phyloP scores from a whole-genome alignment of 2,888 invertebrate species.

The Belgica antarctica region DNA sequence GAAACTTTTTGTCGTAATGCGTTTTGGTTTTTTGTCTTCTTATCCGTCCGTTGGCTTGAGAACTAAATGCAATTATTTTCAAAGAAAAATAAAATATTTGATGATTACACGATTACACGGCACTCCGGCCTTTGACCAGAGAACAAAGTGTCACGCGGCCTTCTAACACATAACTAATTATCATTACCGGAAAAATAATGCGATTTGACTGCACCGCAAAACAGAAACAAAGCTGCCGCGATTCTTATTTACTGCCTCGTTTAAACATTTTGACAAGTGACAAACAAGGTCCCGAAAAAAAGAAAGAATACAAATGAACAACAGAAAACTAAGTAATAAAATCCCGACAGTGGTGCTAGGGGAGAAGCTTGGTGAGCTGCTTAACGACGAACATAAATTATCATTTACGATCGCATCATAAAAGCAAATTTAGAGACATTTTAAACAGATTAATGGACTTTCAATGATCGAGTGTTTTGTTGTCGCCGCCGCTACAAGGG shows the following conservation, averaged over 20 bases:
- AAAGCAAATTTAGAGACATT: slow-evolving; percentile 10
- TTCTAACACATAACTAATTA: neutral
- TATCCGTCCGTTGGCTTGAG: neutral
- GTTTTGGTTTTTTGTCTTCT: neutral
- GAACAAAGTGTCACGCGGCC: neutral
- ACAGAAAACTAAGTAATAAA: neutral
- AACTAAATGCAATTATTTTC: neutral
- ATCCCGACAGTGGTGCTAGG: neutral
- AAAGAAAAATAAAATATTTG: neutral
- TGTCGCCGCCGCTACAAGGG: slow-evolving; percentile 23
- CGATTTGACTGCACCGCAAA: neutral
- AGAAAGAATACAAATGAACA: too few relatives aligned
- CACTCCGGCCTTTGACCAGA: neutral
- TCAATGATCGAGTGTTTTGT: slow-evolving; percentile 5
- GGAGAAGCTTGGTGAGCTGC: neutral
- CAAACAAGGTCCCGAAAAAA: neutral
- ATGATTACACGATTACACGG: too few relatives aligned
- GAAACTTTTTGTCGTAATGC: neutral
- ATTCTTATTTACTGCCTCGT: neutral
- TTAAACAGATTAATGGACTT: neutral
- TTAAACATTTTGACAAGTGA: neutral
- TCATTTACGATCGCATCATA: slow-evolving; percentile 9
- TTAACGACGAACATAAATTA: slow-evolving; percentile 15
- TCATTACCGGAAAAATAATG: neutral
- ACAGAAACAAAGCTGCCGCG: neutral